Percentiles rank a stretch among this genome's conserved stretches.
These are phyloP conservation scores for Arion vulgaris DNA, from an alignment of 1,140 invertebrate species.

Conservation along the genomic window DNA sequence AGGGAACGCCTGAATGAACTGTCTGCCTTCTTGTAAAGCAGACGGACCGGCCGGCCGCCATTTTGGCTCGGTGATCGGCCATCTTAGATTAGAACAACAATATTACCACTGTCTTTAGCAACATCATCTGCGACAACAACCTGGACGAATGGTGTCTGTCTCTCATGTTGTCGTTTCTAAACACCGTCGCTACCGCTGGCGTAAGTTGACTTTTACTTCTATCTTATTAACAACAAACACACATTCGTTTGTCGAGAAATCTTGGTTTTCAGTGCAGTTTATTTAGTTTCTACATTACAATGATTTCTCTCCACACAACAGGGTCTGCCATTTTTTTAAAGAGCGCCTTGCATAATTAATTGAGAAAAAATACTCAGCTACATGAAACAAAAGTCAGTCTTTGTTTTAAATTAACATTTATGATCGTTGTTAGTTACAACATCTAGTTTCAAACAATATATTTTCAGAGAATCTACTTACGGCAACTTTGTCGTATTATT, in stretches of 20 bases:
- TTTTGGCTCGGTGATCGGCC: conserved; percentile 32
- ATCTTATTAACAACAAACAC: background rate
- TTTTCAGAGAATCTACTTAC: too few relatives aligned
- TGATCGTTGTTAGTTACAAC: too few relatives aligned
- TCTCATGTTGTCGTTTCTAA: conserved; percentile 29
- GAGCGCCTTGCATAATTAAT: background rate
- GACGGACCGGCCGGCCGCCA: conserved; percentile 36
- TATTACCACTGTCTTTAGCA: background rate
- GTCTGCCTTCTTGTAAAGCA: conserved; percentile 39
- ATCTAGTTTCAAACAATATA: too few relatives aligned
- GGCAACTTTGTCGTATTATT: too few relatives aligned
- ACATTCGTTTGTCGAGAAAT: background rate
- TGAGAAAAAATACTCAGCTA: background rate
- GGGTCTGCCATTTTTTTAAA: conserved; percentile 1
- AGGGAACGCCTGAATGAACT: conserved; percentile 33
- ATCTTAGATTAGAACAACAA: conserved; percentile 34
- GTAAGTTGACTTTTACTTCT: conserved; percentile 32
- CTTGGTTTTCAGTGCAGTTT: too few relatives aligned
- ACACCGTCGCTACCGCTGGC: conserved; percentile 17
- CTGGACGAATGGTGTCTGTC: background rate
- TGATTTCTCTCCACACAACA: background rate
- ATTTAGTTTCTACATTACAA: background rate
- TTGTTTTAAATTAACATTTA: too few relatives aligned
- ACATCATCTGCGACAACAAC: background rate
- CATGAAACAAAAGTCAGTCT: background rate